These are phyloP conservation scores for Gymnopithys bicolor DNA, from an alignment of 2,797 vertebrate genomes.

Conservation along the genomic window DNA sequence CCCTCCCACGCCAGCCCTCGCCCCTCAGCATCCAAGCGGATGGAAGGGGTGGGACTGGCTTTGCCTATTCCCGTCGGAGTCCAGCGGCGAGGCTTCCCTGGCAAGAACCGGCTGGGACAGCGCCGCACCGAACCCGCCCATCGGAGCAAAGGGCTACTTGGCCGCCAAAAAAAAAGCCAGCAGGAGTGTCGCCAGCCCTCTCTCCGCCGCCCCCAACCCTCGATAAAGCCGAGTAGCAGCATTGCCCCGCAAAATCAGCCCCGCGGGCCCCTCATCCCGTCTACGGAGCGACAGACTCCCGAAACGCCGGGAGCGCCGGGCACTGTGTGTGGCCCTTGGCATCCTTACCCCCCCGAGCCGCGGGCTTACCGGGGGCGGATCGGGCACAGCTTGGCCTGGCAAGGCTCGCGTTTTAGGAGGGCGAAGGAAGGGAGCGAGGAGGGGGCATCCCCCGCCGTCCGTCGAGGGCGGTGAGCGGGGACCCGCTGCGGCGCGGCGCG, in stretches of 20 bases:
- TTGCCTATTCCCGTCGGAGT: not conserved
- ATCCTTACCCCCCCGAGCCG: not conserved
- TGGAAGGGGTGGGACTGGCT: not conserved
- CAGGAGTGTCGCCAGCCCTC: not conserved
- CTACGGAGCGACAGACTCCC: no score
- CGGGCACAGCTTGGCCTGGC: not conserved
- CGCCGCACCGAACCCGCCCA: not conserved
- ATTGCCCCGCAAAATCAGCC: not conserved
- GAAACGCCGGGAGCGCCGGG: not conserved
- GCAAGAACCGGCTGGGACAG: not conserved
- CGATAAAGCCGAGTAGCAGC: not conserved
- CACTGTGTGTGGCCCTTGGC: not conserved
- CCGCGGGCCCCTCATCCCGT: not conserved
- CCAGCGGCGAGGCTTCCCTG: not conserved
- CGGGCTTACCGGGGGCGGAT: not conserved
- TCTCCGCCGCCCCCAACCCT: not conserved
- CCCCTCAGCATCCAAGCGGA: slow-evolving; percentile 1
- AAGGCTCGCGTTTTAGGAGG: not conserved
- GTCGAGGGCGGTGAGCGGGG: slow-evolving; percentile 9
- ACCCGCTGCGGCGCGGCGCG: slow-evolving; percentile 31
- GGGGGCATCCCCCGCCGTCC: not conserved
- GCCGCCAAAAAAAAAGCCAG: not conserved
- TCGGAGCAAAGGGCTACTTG: not conserved
- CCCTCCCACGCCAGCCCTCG: not conserved
- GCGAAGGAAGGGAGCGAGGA: not conserved